A percentile compares a stretch with the other conserved stretches of the same genome.
Evolutionary conservation across 64 coral and sea anemone species (phyloP).

Genomic region (Cladopsammia gracilis): DNA sequence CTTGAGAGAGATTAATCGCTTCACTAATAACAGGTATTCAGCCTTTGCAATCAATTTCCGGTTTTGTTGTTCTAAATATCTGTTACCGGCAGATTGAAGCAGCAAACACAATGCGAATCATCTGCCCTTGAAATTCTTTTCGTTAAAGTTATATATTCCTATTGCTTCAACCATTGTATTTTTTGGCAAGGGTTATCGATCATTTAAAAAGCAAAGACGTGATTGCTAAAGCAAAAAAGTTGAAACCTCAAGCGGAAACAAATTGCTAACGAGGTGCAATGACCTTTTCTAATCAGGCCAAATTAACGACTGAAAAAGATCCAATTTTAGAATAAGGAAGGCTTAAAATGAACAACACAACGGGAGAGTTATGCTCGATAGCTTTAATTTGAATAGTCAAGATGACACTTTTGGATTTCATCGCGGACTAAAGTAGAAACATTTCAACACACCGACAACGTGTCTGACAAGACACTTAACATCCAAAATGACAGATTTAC

Average conservation of each 20-base stretch:
- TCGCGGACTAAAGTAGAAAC: not conserved
- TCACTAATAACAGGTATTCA: constrained; percentile 15
- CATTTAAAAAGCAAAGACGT: not conserved
- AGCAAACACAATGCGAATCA: constrained; percentile 30
- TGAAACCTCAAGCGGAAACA: not conserved
- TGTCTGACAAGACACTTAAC: not conserved
- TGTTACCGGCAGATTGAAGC: not conserved
- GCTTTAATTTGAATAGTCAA: too few species aligned
- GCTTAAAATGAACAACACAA: not conserved
- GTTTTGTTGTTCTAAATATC: not conserved
- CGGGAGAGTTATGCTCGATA: not conserved
- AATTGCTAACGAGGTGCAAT: not conserved
- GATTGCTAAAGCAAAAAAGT: not conserved
- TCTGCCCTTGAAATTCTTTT: not conserved
- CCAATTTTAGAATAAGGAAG: not conserved
- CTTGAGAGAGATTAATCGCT: not conserved
- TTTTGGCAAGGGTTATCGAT: not conserved
- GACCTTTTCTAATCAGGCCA: not conserved
- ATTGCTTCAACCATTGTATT: not conserved
- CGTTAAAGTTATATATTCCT: not conserved
- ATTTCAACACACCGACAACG: not conserved
- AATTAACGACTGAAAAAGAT: too few species aligned
- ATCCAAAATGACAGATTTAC: not conserved
- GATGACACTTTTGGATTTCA: too few species aligned
- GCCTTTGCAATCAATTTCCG: constrained; percentile 3